phyloP scores from a whole-genome alignment of 2,888 invertebrate species.

The Marasmarcha lunaedactyla region DNA sequence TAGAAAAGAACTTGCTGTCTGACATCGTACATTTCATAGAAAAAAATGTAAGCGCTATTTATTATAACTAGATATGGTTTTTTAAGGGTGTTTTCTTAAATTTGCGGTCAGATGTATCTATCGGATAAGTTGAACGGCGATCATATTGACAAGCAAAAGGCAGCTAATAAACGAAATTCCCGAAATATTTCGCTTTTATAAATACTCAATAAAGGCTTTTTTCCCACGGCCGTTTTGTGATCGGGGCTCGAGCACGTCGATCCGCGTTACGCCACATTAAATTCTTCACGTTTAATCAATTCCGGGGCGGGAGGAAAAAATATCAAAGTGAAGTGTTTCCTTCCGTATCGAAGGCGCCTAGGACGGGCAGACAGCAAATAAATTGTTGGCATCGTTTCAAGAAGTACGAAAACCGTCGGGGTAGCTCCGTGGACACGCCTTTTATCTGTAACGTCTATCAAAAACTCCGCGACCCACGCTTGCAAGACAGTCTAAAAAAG shows the following conservation, averaged over 20 bases:
- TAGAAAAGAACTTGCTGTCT: background rate
- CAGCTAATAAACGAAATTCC: slow-evolving; percentile 41
- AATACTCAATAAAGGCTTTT: slow-evolving; percentile 39
- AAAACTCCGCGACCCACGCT: slow-evolving; percentile 31
- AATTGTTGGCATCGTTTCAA: slow-evolving; percentile 61
- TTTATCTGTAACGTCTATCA: slow-evolving; percentile 65
- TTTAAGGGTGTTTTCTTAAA: background rate
- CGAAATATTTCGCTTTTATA: slow-evolving; percentile 40
- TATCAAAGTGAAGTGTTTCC: slow-evolving; percentile 45
- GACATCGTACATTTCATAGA: background rate
- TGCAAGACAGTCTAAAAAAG: slow-evolving; percentile 43
- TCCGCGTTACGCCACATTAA: slow-evolving; percentile 48
- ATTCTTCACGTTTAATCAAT: slow-evolving; percentile 61
- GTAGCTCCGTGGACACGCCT: slow-evolving; percentile 53
- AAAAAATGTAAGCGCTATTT: background rate
- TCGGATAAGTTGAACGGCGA: slow-evolving; percentile 29
- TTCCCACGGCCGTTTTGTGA: slow-evolving; percentile 40
- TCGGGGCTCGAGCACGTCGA: slow-evolving; percentile 31
- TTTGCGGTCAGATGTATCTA: slow-evolving; percentile 17
- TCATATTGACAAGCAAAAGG: slow-evolving; percentile 35
- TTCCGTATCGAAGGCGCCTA: slow-evolving; percentile 41
- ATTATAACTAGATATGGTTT: background rate
- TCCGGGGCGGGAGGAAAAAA: slow-evolving; percentile 40
- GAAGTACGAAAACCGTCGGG: slow-evolving; percentile 51
- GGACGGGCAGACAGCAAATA: slow-evolving; percentile 50